Conservation (phyloP, 2,888 invertebrate species). For the Agrenia bidenticulata region DNA sequence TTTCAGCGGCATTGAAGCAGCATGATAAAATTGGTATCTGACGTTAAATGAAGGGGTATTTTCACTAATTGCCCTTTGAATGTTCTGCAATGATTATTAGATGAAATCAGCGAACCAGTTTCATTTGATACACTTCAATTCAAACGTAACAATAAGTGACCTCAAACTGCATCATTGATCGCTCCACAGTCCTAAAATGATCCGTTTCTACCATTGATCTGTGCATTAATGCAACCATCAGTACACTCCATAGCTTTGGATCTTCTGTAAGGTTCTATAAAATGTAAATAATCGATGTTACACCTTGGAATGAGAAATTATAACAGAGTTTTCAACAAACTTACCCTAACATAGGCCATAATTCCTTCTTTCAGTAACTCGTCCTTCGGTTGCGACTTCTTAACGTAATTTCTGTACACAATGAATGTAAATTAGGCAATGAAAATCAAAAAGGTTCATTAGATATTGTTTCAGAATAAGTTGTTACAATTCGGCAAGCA, state of each 20-base stretch:
- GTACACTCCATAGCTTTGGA: slow-evolving; percentile 73
- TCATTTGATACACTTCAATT: slow-evolving; percentile 1
- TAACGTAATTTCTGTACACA: slow-evolving; percentile 67
- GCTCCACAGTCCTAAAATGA: slow-evolving; percentile 79
- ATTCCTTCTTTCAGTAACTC: slow-evolving; percentile 79
- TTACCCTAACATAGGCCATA: slow-evolving; percentile 69
- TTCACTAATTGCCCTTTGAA: neutral
- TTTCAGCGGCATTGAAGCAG: slow-evolving; percentile 68
- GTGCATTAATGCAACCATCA: slow-evolving; percentile 68
- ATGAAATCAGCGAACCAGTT: slow-evolving; percentile 14
- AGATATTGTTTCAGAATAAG: slow-evolving; percentile 9
- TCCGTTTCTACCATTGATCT: slow-evolving; percentile 76
- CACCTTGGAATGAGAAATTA: neutral
- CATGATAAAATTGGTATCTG: slow-evolving; percentile 67
- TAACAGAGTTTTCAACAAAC: no score
- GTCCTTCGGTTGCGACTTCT: slow-evolving; percentile 75
- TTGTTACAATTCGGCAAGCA: slow-evolving; percentile 74
- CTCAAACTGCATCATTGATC: slow-evolving; percentile 84
- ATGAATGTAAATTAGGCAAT: neutral
- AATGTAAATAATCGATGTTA: slow-evolving; percentile 11
- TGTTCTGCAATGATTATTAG: slow-evolving; percentile 1
- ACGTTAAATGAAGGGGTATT: slow-evolving; percentile 56
- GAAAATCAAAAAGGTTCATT: no score
- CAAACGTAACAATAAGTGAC: slow-evolving; percentile 55
- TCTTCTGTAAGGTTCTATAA: slow-evolving; percentile 63